A percentile compares a stretch with the other conserved stretches of the same genome.
Conservation (phyloP, 2,888 invertebrate genomes). For the Microctonus hyperodae region DNA sequence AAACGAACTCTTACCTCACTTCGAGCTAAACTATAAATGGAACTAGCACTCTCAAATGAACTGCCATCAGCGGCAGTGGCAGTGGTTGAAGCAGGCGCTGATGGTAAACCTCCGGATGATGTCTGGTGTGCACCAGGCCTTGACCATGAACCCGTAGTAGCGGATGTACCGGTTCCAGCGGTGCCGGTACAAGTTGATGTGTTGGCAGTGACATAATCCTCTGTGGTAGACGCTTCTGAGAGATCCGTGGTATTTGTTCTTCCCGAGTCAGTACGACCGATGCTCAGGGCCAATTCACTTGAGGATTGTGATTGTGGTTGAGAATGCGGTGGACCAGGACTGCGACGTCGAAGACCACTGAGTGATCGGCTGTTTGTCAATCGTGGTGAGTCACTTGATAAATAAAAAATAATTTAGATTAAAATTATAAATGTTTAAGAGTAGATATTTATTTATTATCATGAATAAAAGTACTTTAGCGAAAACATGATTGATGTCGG, state of each 20-base stretch:
- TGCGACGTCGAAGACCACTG: slow-evolving; percentile 54
- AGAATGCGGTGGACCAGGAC: slow-evolving; percentile 52
- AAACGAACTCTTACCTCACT: slow-evolving; percentile 66
- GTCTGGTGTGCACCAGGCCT: slow-evolving; percentile 61
- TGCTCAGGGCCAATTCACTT: slow-evolving; percentile 63
- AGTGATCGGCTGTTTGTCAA: slow-evolving; percentile 51
- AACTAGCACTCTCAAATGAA: slow-evolving; percentile 88
- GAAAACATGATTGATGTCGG: slow-evolving; percentile 51
- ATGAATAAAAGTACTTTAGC: slow-evolving; percentile 48
- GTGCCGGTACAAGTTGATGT: slow-evolving; percentile 67
- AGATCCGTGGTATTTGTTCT: slow-evolving; percentile 78
- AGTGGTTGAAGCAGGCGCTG: slow-evolving; percentile 54
- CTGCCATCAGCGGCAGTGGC: slow-evolving; percentile 71
- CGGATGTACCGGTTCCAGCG: slow-evolving; percentile 56
- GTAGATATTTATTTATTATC: not conserved
- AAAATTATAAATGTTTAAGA: slow-evolving; percentile 63
- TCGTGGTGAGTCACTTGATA: slow-evolving; percentile 52
- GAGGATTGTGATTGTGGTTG: slow-evolving; percentile 61
- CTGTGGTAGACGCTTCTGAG: slow-evolving; percentile 88
- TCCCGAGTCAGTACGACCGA: slow-evolving; percentile 77
- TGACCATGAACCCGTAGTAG: slow-evolving; percentile 65
- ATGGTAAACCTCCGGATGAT: slow-evolving; percentile 52
- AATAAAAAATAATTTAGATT: slow-evolving; percentile 61
- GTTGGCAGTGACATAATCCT: slow-evolving; percentile 89
- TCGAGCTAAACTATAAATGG: slow-evolving; percentile 78